phyloP scores from a whole-genome alignment of 2,113 vertebrate species.

The Heterochromis multidens region DNA sequence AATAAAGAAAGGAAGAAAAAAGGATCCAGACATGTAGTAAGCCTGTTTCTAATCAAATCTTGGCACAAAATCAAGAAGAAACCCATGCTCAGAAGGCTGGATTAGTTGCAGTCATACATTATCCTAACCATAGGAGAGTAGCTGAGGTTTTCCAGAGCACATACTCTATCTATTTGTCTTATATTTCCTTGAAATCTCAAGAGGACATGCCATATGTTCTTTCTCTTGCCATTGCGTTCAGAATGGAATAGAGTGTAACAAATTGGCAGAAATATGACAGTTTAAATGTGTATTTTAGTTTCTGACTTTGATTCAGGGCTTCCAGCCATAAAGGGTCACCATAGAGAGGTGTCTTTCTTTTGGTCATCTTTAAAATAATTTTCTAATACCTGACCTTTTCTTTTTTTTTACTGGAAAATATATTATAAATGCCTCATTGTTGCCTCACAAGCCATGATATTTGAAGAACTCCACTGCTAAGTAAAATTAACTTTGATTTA shows the following conservation, averaged over 20 bases:
- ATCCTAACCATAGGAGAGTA: slow-evolving; percentile 47
- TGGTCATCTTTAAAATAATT: background rate
- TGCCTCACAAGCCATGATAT: fast-evolving
- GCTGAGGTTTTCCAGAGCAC: slow-evolving; percentile 47
- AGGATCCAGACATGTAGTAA: slow-evolving; percentile 37
- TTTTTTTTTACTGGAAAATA: fast-evolving
- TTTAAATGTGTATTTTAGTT: slow-evolving; percentile 23
- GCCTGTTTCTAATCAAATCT: slow-evolving; percentile 64
- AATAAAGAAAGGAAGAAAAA: background rate
- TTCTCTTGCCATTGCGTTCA: slow-evolving; percentile 23
- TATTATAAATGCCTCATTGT: background rate
- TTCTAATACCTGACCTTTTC: background rate
- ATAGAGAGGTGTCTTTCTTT: background rate
- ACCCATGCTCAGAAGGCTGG: slow-evolving; percentile 42
- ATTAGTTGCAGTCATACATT: slow-evolving; percentile 63
- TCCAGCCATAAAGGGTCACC: background rate
- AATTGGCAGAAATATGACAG: slow-evolving; percentile 26
- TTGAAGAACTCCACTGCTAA: background rate
- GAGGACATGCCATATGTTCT: slow-evolving; percentile 52
- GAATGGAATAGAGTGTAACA: slow-evolving; percentile 30
- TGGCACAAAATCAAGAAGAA: slow-evolving; percentile 47
- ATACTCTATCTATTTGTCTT: slow-evolving; percentile 41
- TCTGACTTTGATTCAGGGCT: slow-evolving; percentile 20
- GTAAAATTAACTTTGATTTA: background rate
- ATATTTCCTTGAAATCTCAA: slow-evolving; percentile 27